Evolutionary conservation across 2,888 invertebrate species (phyloP).

Genomic region (Pristionchus maxplancki): DNA sequence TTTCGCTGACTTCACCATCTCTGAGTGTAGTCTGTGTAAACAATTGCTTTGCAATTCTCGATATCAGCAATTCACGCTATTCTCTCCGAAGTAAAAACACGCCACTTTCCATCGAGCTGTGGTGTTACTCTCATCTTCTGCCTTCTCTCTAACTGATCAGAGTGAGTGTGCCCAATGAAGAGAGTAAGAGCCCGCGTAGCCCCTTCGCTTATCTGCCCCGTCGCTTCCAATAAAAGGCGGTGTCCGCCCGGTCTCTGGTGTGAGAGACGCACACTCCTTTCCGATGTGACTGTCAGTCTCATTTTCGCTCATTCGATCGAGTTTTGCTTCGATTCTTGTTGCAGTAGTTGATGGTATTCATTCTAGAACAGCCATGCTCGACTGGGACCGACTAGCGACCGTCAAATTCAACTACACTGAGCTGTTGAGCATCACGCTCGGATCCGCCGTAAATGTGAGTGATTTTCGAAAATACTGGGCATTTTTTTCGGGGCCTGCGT

Average conservation of each 20-base stretch:
- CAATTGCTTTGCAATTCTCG: too few species aligned
- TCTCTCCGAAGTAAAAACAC: too few species aligned
- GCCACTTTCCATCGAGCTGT: too few species aligned
- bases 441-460: neutral
- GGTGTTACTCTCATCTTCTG: too few species aligned
- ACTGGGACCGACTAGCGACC: neutral
- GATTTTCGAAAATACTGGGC: neutral
- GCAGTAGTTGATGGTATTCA: too few species aligned
- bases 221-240: neutral
- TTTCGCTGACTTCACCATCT: too few species aligned
- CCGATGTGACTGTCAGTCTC: too few species aligned
- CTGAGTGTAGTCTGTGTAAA: too few species aligned
- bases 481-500: too few species aligned
- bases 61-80: too few species aligned
- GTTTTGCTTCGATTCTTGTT: neutral
- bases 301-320: too few species aligned
- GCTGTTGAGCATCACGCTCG: neutral
- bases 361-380: neutral
- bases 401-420: slow-evolving; percentile 2
- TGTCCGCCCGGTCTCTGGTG: neutral
- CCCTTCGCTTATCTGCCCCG: neutral
- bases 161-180: neutral
- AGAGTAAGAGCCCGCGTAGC: neutral
- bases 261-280: neutral
- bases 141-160: too few species aligned